Conservation (phyloP, 2,797 vertebrate species). For the Oceanodroma leucorhoa region DNA sequence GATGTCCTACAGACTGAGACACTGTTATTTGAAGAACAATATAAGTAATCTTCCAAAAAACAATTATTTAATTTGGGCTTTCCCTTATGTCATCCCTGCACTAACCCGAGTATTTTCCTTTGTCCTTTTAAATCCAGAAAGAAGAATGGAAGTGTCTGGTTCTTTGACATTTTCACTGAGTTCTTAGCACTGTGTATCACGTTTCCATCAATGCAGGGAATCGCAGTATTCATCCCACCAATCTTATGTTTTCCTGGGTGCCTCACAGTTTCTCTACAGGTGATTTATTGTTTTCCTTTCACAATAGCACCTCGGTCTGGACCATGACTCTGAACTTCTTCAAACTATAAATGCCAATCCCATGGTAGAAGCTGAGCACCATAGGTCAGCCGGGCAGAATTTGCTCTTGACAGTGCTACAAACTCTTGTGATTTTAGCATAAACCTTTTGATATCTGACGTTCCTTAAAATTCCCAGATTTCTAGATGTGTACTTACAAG, state of each 20-base stretch:
- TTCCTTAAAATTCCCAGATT: background rate
- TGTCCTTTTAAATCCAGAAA: slow-evolving; percentile 15
- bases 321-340: background rate
- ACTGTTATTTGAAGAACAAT: slow-evolving; percentile 13
- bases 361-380: background rate
- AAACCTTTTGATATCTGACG: background rate
- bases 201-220: background rate
- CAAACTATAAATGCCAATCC: background rate
- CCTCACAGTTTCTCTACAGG: background rate
- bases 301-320: background rate
- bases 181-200: background rate
- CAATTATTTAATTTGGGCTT: slow-evolving; percentile 13
- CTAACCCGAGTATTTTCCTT: background rate
- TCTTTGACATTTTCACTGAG: slow-evolving; percentile 3
- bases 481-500: background rate
- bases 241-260: background rate
- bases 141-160: background rate
- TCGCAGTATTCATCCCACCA: background rate
- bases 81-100: background rate
- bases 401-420: background rate
- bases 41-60: background rate
- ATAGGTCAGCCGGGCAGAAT: background rate
- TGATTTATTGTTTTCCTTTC: background rate
- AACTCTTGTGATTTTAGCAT: background rate
- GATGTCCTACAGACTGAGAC: background rate